Base-by-base conservation (phyloP, 35 echinoderm and acorn worm species). In the Chiridota heheva region DNA sequence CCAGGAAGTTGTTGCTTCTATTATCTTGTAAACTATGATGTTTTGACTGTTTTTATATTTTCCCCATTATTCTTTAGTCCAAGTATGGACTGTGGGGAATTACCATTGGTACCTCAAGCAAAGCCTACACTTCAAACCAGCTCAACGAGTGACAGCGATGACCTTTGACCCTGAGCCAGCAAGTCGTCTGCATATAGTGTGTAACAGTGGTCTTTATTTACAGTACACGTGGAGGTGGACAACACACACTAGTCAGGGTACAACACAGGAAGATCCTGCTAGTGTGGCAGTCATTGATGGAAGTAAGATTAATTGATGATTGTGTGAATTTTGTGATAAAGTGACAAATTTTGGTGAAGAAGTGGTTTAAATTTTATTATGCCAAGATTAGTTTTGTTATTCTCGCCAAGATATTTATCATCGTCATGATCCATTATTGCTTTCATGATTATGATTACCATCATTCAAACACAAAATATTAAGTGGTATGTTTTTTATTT, bases 71-170 rank as follows among this genome's bases (percentile, higher is more conserved):
- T n/a, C n/a, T n/a, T n/a, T 41, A 97, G 93, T 97, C 51, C 93
- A 97, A 66, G 58, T 97, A 65, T 97, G 93, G 93, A 97, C 88
- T 15, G 72, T 91, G 36, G 73, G 64, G 4, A 97, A 97, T 64
- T 97, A 97, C 29, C 93, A 97, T 73, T 97, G 88, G 88, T 97
- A 97, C 58, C 57, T 97, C 32, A 97, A 97, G 69, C 93, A 97
- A 43, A 97, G 80, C 40, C 83, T 97, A 1, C 47, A 87, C 20
- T 97, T 97, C 55, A 13, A 25, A 40, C 25, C 59, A 0, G 49
- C 22, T 75, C 67, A 91, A 36, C 61, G 84, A 68, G 36, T 97
- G 26, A 78, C 63, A 36, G 81, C 93, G 12, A 31, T 97, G 36
- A 63, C 64, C 38, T 97, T 84, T 84, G 93, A 91, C 78, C 93